Conservation (phyloP, 2,797 vertebrate species). For the Anisognathus igniventris region DNA sequence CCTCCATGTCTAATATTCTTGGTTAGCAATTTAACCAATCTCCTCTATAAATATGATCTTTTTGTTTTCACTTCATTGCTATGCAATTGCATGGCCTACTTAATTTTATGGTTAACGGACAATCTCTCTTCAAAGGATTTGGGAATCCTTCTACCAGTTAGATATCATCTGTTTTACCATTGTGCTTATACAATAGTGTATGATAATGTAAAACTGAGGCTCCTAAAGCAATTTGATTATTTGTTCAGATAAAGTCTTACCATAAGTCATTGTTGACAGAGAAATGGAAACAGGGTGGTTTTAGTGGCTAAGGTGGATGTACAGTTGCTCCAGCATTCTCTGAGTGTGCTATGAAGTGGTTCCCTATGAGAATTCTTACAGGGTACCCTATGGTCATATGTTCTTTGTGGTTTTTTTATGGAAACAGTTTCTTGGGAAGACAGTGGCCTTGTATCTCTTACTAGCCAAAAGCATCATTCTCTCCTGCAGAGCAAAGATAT, state of each 20-base stretch:
- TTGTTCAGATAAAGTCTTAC: background rate
- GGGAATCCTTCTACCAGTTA: background rate
- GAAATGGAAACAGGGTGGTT: background rate
- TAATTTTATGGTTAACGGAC: constrained; percentile 23
- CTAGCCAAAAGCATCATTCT: background rate
- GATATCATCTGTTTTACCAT: background rate
- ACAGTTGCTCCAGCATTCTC: background rate
- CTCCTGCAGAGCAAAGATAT: background rate
- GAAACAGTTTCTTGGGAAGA: background rate
- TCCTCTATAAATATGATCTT: background rate
- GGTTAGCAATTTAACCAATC: constrained; percentile 24
- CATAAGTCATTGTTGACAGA: background rate
- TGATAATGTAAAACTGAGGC: background rate
- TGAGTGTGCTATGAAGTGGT: background rate
- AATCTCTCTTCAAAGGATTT: background rate
- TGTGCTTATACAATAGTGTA: background rate
- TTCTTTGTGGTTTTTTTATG: background rate
- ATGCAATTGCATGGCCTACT: background rate
- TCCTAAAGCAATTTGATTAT: constrained; percentile 44
- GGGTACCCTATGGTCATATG: background rate
- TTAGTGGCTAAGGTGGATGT: background rate
- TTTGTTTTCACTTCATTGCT: constrained; percentile 25
- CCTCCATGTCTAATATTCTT: background rate
- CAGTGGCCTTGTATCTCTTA: background rate
- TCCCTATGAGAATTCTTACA: background rate